Conservation (phyloP, 2,113 vertebrate species). For the Salvator merianae region DNA sequence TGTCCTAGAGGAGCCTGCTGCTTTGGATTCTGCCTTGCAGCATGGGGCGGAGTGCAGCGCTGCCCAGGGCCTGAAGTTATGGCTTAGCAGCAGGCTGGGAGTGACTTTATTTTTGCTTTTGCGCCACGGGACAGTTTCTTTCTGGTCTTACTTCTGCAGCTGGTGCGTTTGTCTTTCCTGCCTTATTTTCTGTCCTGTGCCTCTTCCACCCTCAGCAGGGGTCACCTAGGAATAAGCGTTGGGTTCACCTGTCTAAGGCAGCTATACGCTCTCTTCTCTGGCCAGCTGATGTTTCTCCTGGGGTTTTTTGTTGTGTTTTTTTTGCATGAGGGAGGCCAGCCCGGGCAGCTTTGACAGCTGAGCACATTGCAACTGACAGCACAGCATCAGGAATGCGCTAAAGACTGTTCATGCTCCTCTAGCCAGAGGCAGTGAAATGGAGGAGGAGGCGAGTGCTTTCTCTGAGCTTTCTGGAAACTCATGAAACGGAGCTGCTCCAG, state of each 20-base stretch:
- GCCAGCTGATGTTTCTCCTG: background rate
- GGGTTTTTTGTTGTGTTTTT: background rate
- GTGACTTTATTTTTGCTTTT: background rate
- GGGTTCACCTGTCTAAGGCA: conserved; percentile 1
- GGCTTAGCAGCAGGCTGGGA: background rate
- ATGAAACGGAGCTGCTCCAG: background rate
- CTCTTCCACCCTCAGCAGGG: background rate
- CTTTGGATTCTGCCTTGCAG: background rate
- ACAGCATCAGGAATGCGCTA: conserved; percentile 1
- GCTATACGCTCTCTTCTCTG: background rate
- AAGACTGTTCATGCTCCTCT: conserved; percentile 12
- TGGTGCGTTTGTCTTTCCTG: background rate
- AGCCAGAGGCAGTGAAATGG: background rate
- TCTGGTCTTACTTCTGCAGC: background rate
- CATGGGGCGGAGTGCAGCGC: background rate
- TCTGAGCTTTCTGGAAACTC: conserved; percentile 17
- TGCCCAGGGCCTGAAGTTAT: background rate
- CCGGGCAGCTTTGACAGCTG: conserved; percentile 18
- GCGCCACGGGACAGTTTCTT: background rate
- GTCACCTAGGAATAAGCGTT: background rate
- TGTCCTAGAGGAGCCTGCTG: background rate
- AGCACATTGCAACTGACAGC: conserved; percentile 15
- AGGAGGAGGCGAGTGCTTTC: background rate
- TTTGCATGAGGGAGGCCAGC: background rate
- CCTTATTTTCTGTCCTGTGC: background rate